Percentiles rank a stretch among this genome's conserved stretches.
These are phyloP conservation scores for Camelus dromedarius DNA, from an alignment of 2,113 vertebrate genomes.

Conservation along the genomic window DNA sequence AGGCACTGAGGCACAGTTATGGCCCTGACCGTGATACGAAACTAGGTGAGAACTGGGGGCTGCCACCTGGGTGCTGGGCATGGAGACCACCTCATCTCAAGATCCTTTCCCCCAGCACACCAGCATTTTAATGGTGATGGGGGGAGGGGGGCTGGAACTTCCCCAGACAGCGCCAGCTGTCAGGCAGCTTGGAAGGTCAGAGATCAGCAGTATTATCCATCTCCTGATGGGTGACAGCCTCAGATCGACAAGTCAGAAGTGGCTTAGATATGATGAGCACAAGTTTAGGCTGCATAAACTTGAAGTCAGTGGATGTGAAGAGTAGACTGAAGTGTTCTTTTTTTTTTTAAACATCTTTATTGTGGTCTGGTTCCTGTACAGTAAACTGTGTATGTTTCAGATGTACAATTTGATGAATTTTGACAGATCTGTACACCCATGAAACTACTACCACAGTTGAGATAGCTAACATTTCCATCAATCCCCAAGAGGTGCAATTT, in stretches of 20 bases:
- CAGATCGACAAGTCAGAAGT: neutral
- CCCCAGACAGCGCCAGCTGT: neutral
- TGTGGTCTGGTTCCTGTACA: too few relatives aligned
- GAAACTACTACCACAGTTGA: too few relatives aligned
- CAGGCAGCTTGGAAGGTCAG: neutral
- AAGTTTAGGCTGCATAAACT: neutral
- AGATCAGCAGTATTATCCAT: neutral
- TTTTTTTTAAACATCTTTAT: neutral
- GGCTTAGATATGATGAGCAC: neutral
- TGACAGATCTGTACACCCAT: too few relatives aligned
- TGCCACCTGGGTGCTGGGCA: neutral
- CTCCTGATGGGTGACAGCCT: neutral
- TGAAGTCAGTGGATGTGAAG: neutral
- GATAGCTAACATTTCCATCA: too few relatives aligned
- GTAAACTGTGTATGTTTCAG: too few relatives aligned
- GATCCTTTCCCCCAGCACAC: neutral
- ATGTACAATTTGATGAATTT: too few relatives aligned
- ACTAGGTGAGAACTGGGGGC: neutral
- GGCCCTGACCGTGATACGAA: neutral
- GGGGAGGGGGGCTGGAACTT: neutral
- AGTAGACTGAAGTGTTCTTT: conserved; percentile 42
- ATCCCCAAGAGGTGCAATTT: too few relatives aligned
- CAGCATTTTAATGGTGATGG: neutral
- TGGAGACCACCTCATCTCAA: neutral
- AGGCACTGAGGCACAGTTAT: neutral